Evolutionary conservation across 2,797 vertebrate species (phyloP), one percentile per base, ranked within the genome.

Genomic region (Ceryle rudis): DNA sequence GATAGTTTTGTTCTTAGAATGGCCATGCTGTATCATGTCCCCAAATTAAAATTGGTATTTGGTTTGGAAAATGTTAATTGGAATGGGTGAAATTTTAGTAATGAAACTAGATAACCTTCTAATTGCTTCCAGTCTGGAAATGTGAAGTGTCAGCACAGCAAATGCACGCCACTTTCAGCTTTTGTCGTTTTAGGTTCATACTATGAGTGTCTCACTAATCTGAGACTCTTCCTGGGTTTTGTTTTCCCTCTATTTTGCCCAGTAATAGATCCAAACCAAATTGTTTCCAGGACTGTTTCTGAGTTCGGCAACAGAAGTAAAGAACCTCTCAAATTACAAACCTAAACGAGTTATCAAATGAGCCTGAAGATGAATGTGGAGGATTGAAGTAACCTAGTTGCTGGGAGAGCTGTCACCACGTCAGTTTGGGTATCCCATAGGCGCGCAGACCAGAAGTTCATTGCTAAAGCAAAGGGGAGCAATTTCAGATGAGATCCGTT

Each of bases 301-400:
- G 67, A 66, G 71, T 74, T 80, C 0, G 0, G 47, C 64, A 49
- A 33, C 26, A 77, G 47, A 71, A 60, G 29, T 35, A 35, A 86
- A 75, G 33, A 69, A 66, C 49, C 93, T 93, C 49, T 51, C 42
- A 73, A 75, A 86, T 89, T 31, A 39, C 78, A 92, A 78, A 75
- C 67, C 74, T 23, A 25, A 22, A 42, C 65, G 81, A 94, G 71
- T 60, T 83, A 72, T 61, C 74, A 62, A 86, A 94, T 71, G 77
- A 91, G 6, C 64, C 54, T 79, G 82, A 81, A 87, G 90, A 84
- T 86, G 88, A 66, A 39, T 54, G 83, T 5, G 6, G 60, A 73
- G 46, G 52, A 65, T 58, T 94, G 74, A 82, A 96, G 75, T 66
- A 79, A 81, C 42, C 74, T 66, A 90, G n/a, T 75, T 93, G 55